Evolutionary conservation across 2,113 vertebrate genomes (phyloP).

Genomic region (Taurulus bubalis): DNA sequence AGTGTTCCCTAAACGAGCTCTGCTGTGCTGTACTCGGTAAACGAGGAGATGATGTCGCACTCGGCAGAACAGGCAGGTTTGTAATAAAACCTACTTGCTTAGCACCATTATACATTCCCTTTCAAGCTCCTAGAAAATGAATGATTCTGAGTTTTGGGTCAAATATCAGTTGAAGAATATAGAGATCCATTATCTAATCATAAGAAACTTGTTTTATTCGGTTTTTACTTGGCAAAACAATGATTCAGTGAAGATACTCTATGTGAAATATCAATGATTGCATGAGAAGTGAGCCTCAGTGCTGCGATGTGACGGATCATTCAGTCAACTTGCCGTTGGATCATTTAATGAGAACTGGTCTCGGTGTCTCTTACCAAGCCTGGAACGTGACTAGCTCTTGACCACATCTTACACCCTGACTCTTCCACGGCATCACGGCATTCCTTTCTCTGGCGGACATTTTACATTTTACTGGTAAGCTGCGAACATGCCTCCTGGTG

Average conservation of each 20-base stretch:
- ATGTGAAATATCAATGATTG: neutral
- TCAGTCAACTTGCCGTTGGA: neutral
- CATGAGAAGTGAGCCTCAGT: neutral
- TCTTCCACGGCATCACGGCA: conserved; percentile 20
- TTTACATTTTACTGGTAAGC: conserved; percentile 48
- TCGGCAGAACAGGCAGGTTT: neutral
- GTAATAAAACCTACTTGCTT: neutral
- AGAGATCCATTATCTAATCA: neutral
- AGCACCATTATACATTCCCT: neutral
- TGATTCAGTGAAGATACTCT: neutral
- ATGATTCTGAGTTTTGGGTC: neutral
- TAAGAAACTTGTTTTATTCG: neutral
- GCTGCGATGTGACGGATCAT: neutral
- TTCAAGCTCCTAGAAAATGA: neutral
- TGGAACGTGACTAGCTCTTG: conserved; percentile 30
- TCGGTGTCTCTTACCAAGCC: neutral
- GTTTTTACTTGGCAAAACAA: neutral
- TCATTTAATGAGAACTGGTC: neutral
- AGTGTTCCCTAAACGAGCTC: conserved; percentile 10
- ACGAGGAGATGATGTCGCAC: conserved; percentile 29
- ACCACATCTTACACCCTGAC: conserved; percentile 26
- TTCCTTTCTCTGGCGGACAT: conserved; percentile 45
- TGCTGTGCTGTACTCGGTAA: neutral
- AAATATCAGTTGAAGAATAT: neutral
- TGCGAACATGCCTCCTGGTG: conserved; percentile 10